These are phyloP conservation scores for Cotesia vestalis DNA, from an alignment of 1,140 invertebrate genomes.

Conservation along the genomic window DNA sequence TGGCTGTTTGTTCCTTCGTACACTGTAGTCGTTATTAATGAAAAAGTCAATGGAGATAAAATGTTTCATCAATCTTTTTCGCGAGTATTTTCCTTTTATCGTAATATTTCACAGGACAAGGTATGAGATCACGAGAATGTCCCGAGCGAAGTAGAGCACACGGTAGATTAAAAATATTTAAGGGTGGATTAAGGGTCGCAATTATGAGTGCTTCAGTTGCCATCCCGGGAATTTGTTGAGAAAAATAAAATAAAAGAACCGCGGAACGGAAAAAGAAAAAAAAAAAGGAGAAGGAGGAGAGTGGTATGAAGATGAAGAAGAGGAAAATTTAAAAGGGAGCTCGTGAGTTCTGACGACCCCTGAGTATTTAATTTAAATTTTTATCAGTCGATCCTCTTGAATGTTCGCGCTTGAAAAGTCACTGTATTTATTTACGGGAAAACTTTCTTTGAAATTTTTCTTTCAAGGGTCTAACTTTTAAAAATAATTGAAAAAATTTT, in stretches of 20 bases:
- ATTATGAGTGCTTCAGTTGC: constrained; percentile 41
- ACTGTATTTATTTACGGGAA: neutral
- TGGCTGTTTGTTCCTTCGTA: too few relatives aligned
- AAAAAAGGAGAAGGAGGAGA: neutral
- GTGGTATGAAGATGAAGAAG: neutral
- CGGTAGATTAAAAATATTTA: constrained; percentile 42
- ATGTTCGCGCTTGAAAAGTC: constrained; percentile 26
- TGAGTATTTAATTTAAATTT: constrained; percentile 38
- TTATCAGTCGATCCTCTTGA: constrained; percentile 33
- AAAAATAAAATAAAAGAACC: neutral
- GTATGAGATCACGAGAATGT: neutral
- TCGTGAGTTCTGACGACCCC: constrained; percentile 9
- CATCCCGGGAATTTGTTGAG: neutral
- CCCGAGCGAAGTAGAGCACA: constrained; percentile 7
- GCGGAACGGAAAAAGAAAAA: neutral
- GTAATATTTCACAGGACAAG: neutral
- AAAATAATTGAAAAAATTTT: neutral
- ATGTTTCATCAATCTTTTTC: constrained; percentile 14
- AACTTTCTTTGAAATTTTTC: neutral
- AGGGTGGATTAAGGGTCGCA: constrained; percentile 40
- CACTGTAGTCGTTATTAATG: constrained; percentile 15
- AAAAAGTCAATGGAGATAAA: constrained; percentile 28
- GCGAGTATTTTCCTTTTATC: neutral
- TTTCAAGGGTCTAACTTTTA: neutral
- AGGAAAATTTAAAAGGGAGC: constrained; percentile 1